Percentiles rank a stretch among this genome's conserved stretches.
Evolutionary conservation across 2,888 invertebrate species (phyloP).

Genomic region (Nyleta sp.): DNA sequence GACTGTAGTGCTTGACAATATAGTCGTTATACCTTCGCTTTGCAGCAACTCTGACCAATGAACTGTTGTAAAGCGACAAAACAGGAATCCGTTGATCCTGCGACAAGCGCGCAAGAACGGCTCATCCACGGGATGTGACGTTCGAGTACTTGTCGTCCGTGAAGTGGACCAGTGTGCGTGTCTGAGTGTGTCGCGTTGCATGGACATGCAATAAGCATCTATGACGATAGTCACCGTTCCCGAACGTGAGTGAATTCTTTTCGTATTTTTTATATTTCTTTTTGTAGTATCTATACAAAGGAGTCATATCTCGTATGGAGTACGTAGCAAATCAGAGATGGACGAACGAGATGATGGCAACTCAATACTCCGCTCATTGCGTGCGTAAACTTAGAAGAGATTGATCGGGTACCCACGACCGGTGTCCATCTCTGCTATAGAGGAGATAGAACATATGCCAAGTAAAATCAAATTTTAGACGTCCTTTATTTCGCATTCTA

Average conservation of each 20-base stretch:
- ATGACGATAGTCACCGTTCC: constrained; percentile 40
- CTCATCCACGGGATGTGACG: constrained; percentile 12
- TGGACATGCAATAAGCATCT: constrained; percentile 32
- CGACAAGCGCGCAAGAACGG: constrained; percentile 18
- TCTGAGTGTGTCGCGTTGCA: constrained; percentile 30
- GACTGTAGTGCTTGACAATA: constrained; percentile 80
- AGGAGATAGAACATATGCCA: constrained; percentile 48
- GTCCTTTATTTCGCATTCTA: constrained; percentile 62
- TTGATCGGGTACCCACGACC: constrained; percentile 19
- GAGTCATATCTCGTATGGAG: constrained; percentile 48
- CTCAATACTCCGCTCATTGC: constrained; percentile 9
- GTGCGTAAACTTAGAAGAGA: constrained; percentile 30
- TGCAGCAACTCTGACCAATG: constrained; percentile 36
- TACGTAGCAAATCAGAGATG: constrained; percentile 42
- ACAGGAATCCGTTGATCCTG: constrained; percentile 27
- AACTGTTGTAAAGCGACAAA: constrained; percentile 39
- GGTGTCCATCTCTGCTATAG: constrained; percentile 55
- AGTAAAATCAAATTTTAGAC: constrained; percentile 64
- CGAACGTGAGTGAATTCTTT: constrained; percentile 49
- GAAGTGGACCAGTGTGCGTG: constrained; percentile 41
- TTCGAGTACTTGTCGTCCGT: constrained; percentile 40
- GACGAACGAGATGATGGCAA: constrained; percentile 21
- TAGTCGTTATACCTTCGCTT: constrained; percentile 72
- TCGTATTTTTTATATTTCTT: constrained; percentile 62
- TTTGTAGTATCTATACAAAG: constrained; percentile 59